Base-by-base conservation (phyloP, 2,113 vertebrate genomes). In the Notechis scutatus region DNA sequence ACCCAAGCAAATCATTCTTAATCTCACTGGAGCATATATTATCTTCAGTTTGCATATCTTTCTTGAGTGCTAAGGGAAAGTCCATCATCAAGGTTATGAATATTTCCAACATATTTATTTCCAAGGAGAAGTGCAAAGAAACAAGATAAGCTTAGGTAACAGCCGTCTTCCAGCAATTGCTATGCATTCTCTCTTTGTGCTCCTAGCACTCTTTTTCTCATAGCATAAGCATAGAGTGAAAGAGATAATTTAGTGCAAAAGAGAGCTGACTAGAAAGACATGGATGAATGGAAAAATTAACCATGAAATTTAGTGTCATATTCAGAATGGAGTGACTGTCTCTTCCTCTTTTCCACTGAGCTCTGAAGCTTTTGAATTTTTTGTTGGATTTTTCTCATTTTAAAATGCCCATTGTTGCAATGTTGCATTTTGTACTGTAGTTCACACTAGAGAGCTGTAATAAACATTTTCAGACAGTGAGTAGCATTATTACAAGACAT, bases 101-200 rank as follows among this genome's bases (percentile, higher is more conserved):
- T 90, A 95, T 93, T 97, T 94, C 96, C 95, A 94, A 94, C 91
- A 93, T 88, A 95, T 91, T 95, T 96, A 74, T 93, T 95, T 94
- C 93, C 94, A 86, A 94, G 87, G 10, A 85, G 87, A 89, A 42
- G 55, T 92, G 26, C 42, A 85, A 92, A 59, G 85, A 85, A 0
- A 2, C 93, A 93, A 56, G 23, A 85, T 55, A 95, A 96, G 85
- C 85, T 92, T 95, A 90, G 47, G 57, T 69, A 93, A 89, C 95
- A 87, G 1, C 29, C 93, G 5, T 3, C 0, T 94, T 96, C 92
- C 93, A 95, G 93, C 42, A 95, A 91, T 94, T 95, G 94, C 89
- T 90, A 81, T 50, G 94, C 92, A 9, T 91, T 50, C 90, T 50
- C 90, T 94, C 85, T 93, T 90, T 90, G 55, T 89, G 85, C 29